A percentile compares a stretch with the other conserved stretches of the same genome.
phyloP scores from a whole-genome alignment of 1,140 invertebrate genomes.

The Spodoptera frugiperda region DNA sequence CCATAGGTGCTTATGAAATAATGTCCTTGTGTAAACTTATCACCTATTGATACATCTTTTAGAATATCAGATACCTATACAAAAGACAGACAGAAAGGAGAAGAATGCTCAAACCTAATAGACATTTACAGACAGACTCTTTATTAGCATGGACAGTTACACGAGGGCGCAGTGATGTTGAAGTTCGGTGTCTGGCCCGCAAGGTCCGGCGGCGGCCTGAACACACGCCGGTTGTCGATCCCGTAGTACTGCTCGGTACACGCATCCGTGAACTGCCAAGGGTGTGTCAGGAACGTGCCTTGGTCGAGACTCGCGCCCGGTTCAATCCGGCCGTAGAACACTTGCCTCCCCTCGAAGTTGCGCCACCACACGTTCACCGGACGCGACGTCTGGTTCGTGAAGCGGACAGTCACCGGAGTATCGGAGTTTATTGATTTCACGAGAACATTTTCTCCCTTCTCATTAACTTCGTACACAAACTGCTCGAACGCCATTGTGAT shows the following conservation, averaged over 20 bases:
- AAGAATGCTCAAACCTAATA: too few relatives aligned
- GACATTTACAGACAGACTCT: too few relatives aligned
- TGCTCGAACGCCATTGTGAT: slow-evolving; percentile 51
- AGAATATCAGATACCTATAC: too few relatives aligned
- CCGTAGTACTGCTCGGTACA: slow-evolving; percentile 87
- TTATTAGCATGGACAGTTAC: slow-evolving; percentile 40
- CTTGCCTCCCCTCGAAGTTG: slow-evolving; percentile 88
- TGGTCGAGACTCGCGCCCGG: slow-evolving; percentile 87
- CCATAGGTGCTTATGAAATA: too few relatives aligned
- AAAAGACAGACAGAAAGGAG: too few relatives aligned
- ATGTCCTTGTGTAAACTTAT: too few relatives aligned
- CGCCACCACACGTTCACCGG: slow-evolving; percentile 91
- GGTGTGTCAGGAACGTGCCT: slow-evolving; percentile 91
- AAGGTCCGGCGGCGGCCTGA: slow-evolving; percentile 59
- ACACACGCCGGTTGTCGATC: slow-evolving; percentile 79
- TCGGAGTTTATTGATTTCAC: slow-evolving; percentile 82
- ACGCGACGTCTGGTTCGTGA: slow-evolving; percentile 89
- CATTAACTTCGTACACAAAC: slow-evolving; percentile 71
- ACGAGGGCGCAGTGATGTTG: slow-evolving; percentile 73
- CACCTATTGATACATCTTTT: too few relatives aligned
- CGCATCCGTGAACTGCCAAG: slow-evolving; percentile 90
- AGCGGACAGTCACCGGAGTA: slow-evolving; percentile 88
- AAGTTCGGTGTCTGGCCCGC: slow-evolving; percentile 72
- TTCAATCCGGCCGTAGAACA: slow-evolving; percentile 65
- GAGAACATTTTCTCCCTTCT: slow-evolving; percentile 66